These are phyloP conservation scores for Pteromalus puparum DNA, from an alignment of 1,140 invertebrate genomes.

Conservation along the genomic window DNA sequence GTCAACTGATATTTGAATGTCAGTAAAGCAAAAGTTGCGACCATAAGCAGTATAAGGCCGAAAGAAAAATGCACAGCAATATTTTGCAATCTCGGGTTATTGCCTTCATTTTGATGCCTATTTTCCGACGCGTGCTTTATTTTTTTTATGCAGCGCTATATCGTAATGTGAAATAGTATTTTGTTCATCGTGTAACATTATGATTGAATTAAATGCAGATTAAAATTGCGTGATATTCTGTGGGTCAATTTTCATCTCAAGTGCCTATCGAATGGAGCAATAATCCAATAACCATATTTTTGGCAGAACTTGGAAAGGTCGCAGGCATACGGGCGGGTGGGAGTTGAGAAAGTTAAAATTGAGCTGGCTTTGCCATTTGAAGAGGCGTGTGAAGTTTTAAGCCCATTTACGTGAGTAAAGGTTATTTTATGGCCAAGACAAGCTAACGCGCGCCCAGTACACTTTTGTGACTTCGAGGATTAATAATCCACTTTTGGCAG, in stretches of 20 bases:
- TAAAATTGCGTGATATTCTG: too few species aligned
- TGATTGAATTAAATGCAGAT: too few species aligned
- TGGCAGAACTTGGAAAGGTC: background rate
- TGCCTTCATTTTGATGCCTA: background rate
- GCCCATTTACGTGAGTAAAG: constrained; percentile 24
- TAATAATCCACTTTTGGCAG: constrained; percentile 1
- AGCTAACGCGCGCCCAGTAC: background rate
- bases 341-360: constrained; percentile 4
- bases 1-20: background rate
- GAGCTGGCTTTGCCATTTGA: background rate
- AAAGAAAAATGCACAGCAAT: constrained; percentile 5
- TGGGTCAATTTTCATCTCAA: too few species aligned
- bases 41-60: constrained; percentile 15
- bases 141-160: background rate
- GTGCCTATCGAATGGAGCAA: background rate
- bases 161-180: too few species aligned
- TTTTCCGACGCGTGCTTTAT: background rate
- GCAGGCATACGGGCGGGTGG: background rate
- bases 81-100: constrained; percentile 17
- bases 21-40: constrained; percentile 28
- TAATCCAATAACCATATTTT: constrained; percentile 4
- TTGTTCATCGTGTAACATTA: too few species aligned
- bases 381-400: constrained; percentile 27
- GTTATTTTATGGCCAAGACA: constrained; percentile 15
- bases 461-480: constrained; percentile 11